Evolutionary conservation across 2,797 vertebrate species (phyloP), one percentile per base, ranked within the genome.

Genomic region (Mionectes olivaceus): DNA sequence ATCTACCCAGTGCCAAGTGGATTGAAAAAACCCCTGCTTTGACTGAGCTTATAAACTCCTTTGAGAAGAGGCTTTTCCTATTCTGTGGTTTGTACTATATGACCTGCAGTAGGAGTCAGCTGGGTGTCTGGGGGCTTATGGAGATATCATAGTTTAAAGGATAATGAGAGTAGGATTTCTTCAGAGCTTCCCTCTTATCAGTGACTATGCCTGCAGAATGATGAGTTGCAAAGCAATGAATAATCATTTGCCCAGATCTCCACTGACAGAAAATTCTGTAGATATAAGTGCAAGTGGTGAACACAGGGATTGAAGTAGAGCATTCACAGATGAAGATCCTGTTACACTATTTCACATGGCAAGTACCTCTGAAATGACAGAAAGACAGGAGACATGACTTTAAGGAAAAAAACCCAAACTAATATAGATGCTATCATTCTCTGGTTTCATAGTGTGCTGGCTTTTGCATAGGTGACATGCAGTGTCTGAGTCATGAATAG

Each of bases 381-480:
- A 68, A 94, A 79, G 39, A 32, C 68, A 71, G 83, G 57, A 91
- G 49, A 47, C 17, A 15, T 19, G 27, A 64, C 1, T 6, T 59
- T 9, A 64, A 56, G 32, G n/a, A 50, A 61, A 68, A 56, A 61
- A 53, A 15, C 13, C 22, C 35, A 60, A 60, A 60, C 27, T 32
- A 33, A 46, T 28, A 7, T 41, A 22, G 11, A 69, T 91, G 10
- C 7, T 69, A 5, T 78, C 16, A 11, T 61, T 17, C 5, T 50
- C n/a, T 89, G 30, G 2, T 91, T 96, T 93, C 67, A 52, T 65
- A 65, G 59, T 53, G 46, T 75, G 57, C 63, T 80, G 19, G 79
- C 96, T 91, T 70, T 91, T 64, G 61, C 56, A n/a, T 81, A 75
- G 88, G 83, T 93, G 80, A 86, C 96, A 79, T 28, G 41, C 87